A percentile compares a stretch with the other conserved stretches of the same genome.
Conservation (phyloP, 2,797 vertebrate species). For the Pygocentrus nattereri region DNA sequence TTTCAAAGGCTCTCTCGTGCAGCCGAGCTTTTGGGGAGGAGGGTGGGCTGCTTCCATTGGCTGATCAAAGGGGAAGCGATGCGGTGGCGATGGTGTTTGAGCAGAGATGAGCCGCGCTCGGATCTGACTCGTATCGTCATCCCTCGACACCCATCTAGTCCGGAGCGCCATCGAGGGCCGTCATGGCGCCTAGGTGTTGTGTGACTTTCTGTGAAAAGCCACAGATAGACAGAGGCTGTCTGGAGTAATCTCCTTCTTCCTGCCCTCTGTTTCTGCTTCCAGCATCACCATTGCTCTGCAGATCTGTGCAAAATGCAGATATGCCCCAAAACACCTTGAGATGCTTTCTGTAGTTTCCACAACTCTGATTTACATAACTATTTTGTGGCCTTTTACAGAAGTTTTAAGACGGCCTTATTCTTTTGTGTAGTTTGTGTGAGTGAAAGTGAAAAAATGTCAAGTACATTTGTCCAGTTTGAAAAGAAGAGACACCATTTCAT, state of each 20-base stretch:
- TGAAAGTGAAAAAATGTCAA: background rate
- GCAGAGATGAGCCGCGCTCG: conserved; percentile 14
- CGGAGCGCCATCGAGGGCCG: background rate
- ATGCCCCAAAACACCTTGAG: background rate
- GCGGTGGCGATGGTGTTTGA: conserved; percentile 30
- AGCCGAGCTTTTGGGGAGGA: conserved; percentile 10
- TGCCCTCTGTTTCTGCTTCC: conserved; percentile 15
- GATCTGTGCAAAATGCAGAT: conserved; percentile 1
- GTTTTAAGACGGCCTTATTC: background rate
- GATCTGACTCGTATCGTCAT: conserved; percentile 31
- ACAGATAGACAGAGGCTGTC: conserved; percentile 9
- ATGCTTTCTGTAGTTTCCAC: background rate
- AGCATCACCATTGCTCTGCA: background rate
- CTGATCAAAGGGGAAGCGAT: conserved; percentile 49
- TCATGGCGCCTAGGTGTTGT: conserved; percentile 7
- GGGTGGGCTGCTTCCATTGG: conserved; percentile 31
- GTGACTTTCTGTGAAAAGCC: background rate
- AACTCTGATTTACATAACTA: background rate
- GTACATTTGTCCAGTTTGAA: too few relatives aligned
- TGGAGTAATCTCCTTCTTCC: conserved; percentile 22
- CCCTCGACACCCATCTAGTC: conserved; percentile 14
- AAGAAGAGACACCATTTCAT: too few relatives aligned
- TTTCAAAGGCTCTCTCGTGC: conserved; percentile 47
- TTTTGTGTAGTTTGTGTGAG: background rate
- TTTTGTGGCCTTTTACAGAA: background rate